Percentiles rank a stretch among this genome's conserved stretches.
Evolutionary conservation across 2,888 invertebrate species (phyloP).

Genomic region (Druceiella hillmani): DNA sequence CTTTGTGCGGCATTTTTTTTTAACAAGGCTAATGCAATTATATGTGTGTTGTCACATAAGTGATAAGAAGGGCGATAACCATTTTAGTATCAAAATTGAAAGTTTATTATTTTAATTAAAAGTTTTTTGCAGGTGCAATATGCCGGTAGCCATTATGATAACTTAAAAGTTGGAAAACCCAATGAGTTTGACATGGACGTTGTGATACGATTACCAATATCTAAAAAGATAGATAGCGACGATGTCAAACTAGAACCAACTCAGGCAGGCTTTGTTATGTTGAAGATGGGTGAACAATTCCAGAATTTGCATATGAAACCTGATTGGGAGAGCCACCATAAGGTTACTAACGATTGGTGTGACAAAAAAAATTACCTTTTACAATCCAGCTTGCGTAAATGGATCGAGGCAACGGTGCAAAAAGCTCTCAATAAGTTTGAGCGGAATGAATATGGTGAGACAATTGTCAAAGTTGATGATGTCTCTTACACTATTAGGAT

Average conservation of each 20-base stretch:
- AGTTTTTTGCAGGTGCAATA: constrained; percentile 37
- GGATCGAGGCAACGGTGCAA: constrained; percentile 49
- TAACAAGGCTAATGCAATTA: too few relatives aligned
- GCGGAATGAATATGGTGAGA: constrained; percentile 15
- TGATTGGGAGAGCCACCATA: constrained; percentile 38
- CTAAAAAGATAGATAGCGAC: constrained; percentile 33
- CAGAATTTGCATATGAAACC: constrained; percentile 36
- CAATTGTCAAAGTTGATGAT: constrained; percentile 30
- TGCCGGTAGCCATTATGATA: constrained; percentile 57
- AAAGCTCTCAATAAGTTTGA: constrained; percentile 39
- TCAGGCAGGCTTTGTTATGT: constrained; percentile 43
- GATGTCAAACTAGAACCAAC: constrained; percentile 38
- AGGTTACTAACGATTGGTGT: constrained; percentile 39
- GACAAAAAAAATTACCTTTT: constrained; percentile 42
- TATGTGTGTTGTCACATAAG: too few relatives aligned
- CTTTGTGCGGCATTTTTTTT: too few relatives aligned
- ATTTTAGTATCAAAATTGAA: too few relatives aligned
- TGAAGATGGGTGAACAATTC: constrained; percentile 36
- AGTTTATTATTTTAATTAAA: too few relatives aligned
- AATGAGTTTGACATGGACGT: constrained; percentile 59
- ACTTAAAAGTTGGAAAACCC: constrained; percentile 52
- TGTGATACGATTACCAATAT: constrained; percentile 48
- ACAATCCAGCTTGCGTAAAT: constrained; percentile 44
- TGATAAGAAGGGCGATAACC: too few relatives aligned
- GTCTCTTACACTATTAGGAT: constrained; percentile 33